phyloP scores from a whole-genome alignment of 1,140 invertebrate species.

The Metaphire vulgaris region DNA sequence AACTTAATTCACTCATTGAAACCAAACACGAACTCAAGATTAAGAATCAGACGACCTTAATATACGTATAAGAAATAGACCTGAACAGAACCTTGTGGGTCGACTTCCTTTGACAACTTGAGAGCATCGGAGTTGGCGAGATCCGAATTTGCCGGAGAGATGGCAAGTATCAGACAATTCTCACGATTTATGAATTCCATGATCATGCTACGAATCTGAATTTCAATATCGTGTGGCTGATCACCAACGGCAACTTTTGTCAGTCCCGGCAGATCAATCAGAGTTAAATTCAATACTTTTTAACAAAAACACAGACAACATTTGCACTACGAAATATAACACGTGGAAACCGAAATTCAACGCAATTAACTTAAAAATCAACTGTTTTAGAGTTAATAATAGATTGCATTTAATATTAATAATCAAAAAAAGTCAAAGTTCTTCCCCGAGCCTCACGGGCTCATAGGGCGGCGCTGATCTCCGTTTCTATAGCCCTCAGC shows the following conservation, averaged over 20 bases:
- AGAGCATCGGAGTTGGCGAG: constrained; percentile 58
- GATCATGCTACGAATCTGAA: constrained; percentile 51
- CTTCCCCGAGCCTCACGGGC: too few relatives aligned
- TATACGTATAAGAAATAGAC: too few relatives aligned
- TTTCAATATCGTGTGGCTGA: constrained; percentile 51
- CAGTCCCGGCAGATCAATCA: constrained; percentile 53
- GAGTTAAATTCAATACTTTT: constrained; percentile 51
- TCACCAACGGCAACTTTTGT: constrained; percentile 53
- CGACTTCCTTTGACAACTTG: constrained; percentile 56
- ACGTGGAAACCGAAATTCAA: too few relatives aligned
- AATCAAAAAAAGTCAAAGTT: too few relatives aligned
- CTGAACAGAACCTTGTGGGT: constrained; percentile 56
- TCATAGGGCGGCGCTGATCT: too few relatives aligned
- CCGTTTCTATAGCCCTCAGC: too few relatives aligned
- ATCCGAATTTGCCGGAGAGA: constrained; percentile 57
- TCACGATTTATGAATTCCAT: constrained; percentile 55
- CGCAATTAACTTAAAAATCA: too few relatives aligned
- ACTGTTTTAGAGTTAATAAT: too few relatives aligned
- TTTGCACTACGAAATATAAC: background rate
- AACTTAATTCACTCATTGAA: too few relatives aligned
- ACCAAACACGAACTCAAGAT: too few relatives aligned
- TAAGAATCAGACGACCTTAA: too few relatives aligned
- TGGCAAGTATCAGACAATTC: constrained; percentile 55
- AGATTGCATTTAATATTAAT: too few relatives aligned
- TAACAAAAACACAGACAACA: constrained; percentile 28